These are phyloP conservation scores for Chionomys nivalis DNA, from an alignment of 2,113 vertebrate species.

Conservation along the genomic window DNA sequence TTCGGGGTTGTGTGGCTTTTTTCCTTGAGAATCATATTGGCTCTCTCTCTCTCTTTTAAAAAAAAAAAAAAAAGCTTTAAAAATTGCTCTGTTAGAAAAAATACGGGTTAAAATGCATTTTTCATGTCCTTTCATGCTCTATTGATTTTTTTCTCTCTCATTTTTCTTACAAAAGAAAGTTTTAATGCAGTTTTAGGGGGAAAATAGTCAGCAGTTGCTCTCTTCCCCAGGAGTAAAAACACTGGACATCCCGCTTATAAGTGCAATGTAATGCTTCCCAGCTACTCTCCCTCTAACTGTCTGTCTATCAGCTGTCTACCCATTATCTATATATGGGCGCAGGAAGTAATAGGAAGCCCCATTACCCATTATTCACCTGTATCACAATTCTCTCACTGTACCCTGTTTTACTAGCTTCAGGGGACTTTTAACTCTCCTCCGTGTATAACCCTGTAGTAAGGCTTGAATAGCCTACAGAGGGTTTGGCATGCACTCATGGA, in stretches of 20 bases:
- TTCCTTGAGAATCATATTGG: conserved; percentile 83
- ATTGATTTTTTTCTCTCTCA: conserved; percentile 84
- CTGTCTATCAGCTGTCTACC: not conserved
- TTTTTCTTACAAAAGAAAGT: conserved; percentile 86
- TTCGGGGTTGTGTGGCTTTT: conserved; percentile 62
- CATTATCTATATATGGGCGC: not conserved
- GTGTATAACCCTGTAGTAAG: conserved; percentile 54
- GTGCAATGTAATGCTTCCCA: not conserved
- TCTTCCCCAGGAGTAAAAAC: conserved; percentile 75
- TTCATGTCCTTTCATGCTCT: conserved; percentile 86
- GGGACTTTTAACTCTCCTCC: conserved; percentile 53
- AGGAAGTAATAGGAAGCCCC: not conserved
- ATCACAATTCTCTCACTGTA: not conserved
- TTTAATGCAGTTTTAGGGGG: conserved; percentile 78
- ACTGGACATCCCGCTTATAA: conserved; percentile 78
- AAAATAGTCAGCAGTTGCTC: conserved; percentile 78
- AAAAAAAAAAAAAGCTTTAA: conserved; percentile 75
- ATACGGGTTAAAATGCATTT: conserved; percentile 85
- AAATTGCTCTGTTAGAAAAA: conserved; percentile 77
- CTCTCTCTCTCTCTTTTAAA: conserved; percentile 39
- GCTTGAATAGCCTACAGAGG: conserved; percentile 58
- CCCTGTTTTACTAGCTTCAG: conserved; percentile 57
- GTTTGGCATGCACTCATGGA: conserved; percentile 38
- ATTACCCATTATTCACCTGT: conserved; percentile 19
- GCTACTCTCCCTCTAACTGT: not conserved